Percentiles rank a stretch among this genome's conserved stretches.
phyloP scores from a whole-genome alignment of 1,140 invertebrate species.

The Drosophila funebris region DNA sequence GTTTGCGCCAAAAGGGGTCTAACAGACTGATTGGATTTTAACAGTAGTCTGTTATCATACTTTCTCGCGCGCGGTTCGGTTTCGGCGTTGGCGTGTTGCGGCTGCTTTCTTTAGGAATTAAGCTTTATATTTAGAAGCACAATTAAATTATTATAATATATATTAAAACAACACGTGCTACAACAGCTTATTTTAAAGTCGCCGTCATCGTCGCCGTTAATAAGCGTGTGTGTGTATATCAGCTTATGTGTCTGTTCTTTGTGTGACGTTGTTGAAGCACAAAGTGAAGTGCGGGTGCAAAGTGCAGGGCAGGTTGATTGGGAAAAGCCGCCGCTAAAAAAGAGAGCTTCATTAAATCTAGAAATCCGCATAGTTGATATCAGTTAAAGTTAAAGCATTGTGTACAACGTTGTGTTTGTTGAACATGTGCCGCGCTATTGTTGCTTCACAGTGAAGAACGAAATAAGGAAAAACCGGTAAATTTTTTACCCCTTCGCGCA shows the following conservation, averaged over 20 bases:
- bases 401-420: constrained; percentile 9
- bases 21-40: constrained; percentile 16
- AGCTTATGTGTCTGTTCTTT: neutral
- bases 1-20: constrained; percentile 31
- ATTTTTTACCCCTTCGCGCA: constrained; percentile 29
- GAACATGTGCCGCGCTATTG: constrained; percentile 29
- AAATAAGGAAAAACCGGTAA: constrained; percentile 63
- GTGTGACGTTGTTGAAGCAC: neutral
- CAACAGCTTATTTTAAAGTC: constrained; percentile 16
- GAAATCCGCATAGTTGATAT: constrained; percentile 4
- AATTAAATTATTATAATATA: constrained; percentile 27
- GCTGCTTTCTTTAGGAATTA: constrained; percentile 30
- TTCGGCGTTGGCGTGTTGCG: constrained; percentile 31
- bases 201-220: neutral
- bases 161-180: neutral
- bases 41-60: constrained; percentile 47
- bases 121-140: constrained; percentile 38
- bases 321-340: constrained; percentile 5
- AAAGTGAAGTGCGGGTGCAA: constrained; percentile 20
- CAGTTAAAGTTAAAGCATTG: constrained; percentile 8
- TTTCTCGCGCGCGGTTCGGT: constrained; percentile 37
- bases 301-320: constrained; percentile 13
- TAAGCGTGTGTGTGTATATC: neutral
- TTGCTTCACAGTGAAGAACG: constrained; percentile 12
- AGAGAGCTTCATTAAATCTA: constrained; percentile 15